Evolutionary conservation across 2,888 invertebrate species (phyloP).

Genomic region (Parochlus steinenii): DNA sequence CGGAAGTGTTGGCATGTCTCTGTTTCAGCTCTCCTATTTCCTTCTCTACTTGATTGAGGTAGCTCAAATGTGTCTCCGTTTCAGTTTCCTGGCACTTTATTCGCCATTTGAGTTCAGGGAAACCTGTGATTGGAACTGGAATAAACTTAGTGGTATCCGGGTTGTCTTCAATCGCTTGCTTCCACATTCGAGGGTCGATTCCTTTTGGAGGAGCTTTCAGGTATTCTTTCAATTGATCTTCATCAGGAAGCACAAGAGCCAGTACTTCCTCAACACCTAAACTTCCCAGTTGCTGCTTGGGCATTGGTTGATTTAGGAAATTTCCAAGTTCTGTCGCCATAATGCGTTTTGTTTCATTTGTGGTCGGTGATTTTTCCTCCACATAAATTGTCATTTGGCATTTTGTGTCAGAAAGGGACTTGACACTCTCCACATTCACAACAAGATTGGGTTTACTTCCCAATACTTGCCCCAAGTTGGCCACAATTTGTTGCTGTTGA

Average conservation of each 20-base stretch:
- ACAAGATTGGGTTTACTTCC: conserved; percentile 74
- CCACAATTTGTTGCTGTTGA: conserved; percentile 52
- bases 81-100: conserved; percentile 72
- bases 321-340: conserved; percentile 53
- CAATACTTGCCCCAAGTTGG: conserved; percentile 49
- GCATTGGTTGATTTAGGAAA: conserved; percentile 50
- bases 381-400: conserved; percentile 61
- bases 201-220: conserved; percentile 79
- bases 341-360: conserved; percentile 48
- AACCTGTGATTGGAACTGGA: conserved; percentile 89
- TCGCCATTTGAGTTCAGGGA: conserved; percentile 63
- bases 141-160: conserved; percentile 80
- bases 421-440: conserved; percentile 60
- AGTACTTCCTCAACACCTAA: conserved; percentile 56
- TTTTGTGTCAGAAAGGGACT: conserved; percentile 60
- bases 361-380: conserved; percentile 47
- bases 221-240: conserved; percentile 70
- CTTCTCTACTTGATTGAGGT: conserved; percentile 59
- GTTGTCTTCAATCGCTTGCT: conserved; percentile 89
- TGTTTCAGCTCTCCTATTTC: conserved; percentile 64
- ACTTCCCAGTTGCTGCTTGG: conserved; percentile 53
- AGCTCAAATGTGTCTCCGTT: conserved; percentile 64
- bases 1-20: conserved; percentile 62
- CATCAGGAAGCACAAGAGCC: conserved; percentile 58
- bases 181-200: conserved; percentile 88